Evolutionary conservation across 2,888 invertebrate species (phyloP).

Genomic region (Xestia xanthographa): DNA sequence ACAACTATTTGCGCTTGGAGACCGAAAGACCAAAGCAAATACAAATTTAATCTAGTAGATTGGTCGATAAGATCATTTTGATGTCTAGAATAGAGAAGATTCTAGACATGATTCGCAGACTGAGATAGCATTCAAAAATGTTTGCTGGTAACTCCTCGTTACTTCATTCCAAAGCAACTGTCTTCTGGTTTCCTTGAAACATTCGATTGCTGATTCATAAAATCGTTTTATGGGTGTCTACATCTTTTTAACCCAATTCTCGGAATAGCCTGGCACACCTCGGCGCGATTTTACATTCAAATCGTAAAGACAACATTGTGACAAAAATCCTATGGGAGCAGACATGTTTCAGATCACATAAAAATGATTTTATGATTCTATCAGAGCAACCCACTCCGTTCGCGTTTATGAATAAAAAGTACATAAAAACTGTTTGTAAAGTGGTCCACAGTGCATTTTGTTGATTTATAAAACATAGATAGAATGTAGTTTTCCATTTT

Average conservation of each 20-base stretch:
- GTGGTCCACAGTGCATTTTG: slow-evolving; percentile 61
- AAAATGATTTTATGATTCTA: slow-evolving; percentile 88
- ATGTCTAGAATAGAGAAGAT: background rate
- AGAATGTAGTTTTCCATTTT: slow-evolving; percentile 38
- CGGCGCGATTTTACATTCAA: slow-evolving; percentile 62
- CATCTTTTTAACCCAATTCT: slow-evolving; percentile 57
- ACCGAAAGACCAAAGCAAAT: background rate
- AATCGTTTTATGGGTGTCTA: slow-evolving; percentile 52
- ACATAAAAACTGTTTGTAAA: slow-evolving; percentile 79
- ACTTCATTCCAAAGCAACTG: background rate
- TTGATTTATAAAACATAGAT: slow-evolving; percentile 55
- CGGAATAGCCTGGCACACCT: slow-evolving; percentile 67
- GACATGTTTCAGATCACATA: slow-evolving; percentile 81
- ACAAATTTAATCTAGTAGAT: background rate
- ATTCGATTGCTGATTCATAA: slow-evolving; percentile 52
- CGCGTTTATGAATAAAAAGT: slow-evolving; percentile 84
- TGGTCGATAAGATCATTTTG: background rate
- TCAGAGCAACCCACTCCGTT: slow-evolving; percentile 80
- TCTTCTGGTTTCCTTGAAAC: slow-evolving; percentile 18
- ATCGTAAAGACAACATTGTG: slow-evolving; percentile 86
- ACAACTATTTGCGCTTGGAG: background rate
- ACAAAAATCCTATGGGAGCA: slow-evolving; percentile 82
- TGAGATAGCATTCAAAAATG: background rate
- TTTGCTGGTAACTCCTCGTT: background rate
- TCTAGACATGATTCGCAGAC: background rate